phyloP scores from a whole-genome alignment of 2,113 vertebrate species.

The Vidua chalybeata region DNA sequence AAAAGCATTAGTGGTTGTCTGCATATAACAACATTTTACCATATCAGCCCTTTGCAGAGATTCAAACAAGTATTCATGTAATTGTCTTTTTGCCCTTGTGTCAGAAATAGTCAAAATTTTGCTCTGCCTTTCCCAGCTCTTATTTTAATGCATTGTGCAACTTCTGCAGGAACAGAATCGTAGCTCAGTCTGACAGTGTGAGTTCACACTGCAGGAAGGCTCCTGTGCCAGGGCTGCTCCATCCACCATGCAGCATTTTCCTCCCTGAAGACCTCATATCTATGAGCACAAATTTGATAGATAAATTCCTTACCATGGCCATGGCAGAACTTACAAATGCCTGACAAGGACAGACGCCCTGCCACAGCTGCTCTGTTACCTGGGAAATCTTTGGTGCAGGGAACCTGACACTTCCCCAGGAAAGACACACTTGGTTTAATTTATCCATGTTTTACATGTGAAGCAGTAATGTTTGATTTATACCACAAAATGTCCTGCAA shows the following conservation, averaged over 20 bases:
- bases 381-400: no score
- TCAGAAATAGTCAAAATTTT: not conserved
- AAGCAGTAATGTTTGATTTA: not conserved
- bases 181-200: not conserved
- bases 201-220: not conserved
- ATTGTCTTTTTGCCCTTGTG: not conserved
- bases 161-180: not conserved
- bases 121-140: not conserved
- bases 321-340: rapidly evolving
- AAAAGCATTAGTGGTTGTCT: not conserved
- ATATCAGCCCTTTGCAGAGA: not conserved
- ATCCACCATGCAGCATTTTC: not conserved
- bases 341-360: not conserved
- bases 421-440: not conserved
- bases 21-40: not conserved
- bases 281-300: not conserved
- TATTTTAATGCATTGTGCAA: not conserved
- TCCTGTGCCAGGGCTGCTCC: not conserved
- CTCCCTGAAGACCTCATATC: not conserved
- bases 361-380: not conserved
- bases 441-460: not conserved
- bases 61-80: not conserved
- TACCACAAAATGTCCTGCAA: not conserved
- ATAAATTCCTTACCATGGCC: not conserved
- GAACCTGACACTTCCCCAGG: not conserved